Percentiles rank a stretch among this genome's conserved stretches.
These are phyloP conservation scores for Mythimna ferrago DNA, from an alignment of 2,888 invertebrate genomes.

Conservation along the genomic window DNA sequence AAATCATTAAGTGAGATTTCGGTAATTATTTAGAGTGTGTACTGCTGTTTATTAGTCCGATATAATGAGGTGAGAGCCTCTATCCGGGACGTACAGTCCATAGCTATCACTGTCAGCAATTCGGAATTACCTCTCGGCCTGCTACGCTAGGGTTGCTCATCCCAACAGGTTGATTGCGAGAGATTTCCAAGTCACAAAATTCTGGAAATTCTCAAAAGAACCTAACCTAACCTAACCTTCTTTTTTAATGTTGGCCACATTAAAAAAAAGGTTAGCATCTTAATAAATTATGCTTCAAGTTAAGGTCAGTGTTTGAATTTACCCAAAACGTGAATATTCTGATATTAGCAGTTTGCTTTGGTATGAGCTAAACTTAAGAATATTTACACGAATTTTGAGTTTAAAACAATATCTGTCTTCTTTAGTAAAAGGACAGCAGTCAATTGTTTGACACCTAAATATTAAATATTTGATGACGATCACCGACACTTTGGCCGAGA, in stretches of 20 bases:
- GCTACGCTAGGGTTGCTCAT: slow-evolving; percentile 21
- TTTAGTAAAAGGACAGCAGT: background rate
- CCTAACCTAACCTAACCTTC: too few species aligned
- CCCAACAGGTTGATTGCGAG: too few species aligned
- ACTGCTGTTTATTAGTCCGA: slow-evolving; percentile 51
- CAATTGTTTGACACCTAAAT: background rate
- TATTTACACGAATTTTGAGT: background rate
- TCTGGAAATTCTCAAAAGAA: background rate
- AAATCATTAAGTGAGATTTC: slow-evolving; percentile 68
- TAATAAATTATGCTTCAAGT: background rate
- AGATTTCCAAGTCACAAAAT: background rate
- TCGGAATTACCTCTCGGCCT: slow-evolving; percentile 50
- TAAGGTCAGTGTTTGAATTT: background rate
- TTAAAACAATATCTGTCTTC: background rate
- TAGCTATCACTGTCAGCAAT: slow-evolving; percentile 54
- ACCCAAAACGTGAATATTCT: background rate
- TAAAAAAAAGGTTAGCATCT: background rate
- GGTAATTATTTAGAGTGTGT: slow-evolving; percentile 66
- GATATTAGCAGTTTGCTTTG: too few species aligned
- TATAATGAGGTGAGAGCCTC: slow-evolving; percentile 56
- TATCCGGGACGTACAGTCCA: slow-evolving; percentile 32
- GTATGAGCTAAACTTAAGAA: too few species aligned
- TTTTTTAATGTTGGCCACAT: too few species aligned
- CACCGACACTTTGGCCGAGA: background rate
- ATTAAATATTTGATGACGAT: background rate